A percentile compares a stretch with the other conserved stretches of the same genome.
Conservation (phyloP, 2,113 vertebrate genomes). For the Muntiacus muntjak region DNA sequence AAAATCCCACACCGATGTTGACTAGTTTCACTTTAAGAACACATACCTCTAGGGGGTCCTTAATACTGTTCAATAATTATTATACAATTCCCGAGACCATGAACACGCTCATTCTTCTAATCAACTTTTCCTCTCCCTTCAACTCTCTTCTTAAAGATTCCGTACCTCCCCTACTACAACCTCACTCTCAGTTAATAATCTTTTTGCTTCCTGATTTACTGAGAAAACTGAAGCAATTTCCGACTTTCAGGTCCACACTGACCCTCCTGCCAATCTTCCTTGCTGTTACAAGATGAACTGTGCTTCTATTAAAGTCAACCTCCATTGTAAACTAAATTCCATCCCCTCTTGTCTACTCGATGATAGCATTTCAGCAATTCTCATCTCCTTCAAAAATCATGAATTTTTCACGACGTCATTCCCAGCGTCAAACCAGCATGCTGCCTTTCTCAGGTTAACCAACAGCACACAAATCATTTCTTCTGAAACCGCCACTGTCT, state of each 20-base stretch:
- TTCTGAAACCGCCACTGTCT: neutral
- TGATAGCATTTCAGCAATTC: neutral
- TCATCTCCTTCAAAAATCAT: neutral
- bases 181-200: neutral
- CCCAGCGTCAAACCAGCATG: neutral
- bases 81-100: neutral
- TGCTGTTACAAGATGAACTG: neutral
- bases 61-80: neutral
- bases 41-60: neutral
- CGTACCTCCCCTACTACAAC: too few species aligned
- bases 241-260: neutral
- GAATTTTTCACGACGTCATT: neutral
- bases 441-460: neutral
- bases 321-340: neutral
- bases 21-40: neutral
- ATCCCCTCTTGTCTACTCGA: neutral
- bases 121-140: neutral
- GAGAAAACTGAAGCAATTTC: neutral
- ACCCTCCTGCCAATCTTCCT: neutral
- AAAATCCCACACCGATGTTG: neutral
- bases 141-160: neutral
- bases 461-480: neutral
- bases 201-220: neutral
- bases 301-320: neutral
- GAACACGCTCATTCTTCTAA: neutral